phyloP scores from a whole-genome alignment of 2,797 vertebrate genomes.

The Centropyge bicolor region DNA sequence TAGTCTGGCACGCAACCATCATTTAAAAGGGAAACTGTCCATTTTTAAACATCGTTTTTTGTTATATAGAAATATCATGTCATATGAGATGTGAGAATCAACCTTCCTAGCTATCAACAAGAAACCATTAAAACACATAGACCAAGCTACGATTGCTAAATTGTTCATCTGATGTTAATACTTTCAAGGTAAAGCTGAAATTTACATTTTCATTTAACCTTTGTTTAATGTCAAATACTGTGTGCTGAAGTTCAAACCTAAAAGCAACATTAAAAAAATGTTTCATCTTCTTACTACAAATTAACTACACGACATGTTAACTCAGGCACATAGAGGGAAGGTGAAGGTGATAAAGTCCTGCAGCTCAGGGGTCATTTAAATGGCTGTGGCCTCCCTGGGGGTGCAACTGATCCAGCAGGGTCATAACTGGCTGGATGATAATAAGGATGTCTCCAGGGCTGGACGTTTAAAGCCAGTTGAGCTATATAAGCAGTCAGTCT shows the following conservation, averaged over 20 bases:
- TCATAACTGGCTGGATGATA: slow-evolving; percentile 42
- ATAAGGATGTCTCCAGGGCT: slow-evolving; percentile 18
- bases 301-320: neutral
- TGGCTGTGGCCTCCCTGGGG: slow-evolving; percentile 7
- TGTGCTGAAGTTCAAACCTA: neutral
- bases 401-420: slow-evolving; percentile 13
- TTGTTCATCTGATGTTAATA: neutral
- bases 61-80: neutral
- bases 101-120: neutral
- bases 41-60: neutral
- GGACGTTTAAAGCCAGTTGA: slow-evolving; percentile 9
- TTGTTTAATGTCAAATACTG: neutral
- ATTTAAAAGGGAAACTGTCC: neutral
- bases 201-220: neutral
- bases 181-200: neutral
- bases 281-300: neutral
- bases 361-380: slow-evolving; percentile 12
- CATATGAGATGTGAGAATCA: neutral
- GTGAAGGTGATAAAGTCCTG: neutral
- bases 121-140: too few relatives aligned
- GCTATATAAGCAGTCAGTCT: slow-evolving; percentile 1
- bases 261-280: neutral
- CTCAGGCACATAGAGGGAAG: neutral
- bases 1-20: neutral
- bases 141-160: too few relatives aligned